phyloP scores from a whole-genome alignment of 2,888 invertebrate species.

The Synergus itoensis region DNA sequence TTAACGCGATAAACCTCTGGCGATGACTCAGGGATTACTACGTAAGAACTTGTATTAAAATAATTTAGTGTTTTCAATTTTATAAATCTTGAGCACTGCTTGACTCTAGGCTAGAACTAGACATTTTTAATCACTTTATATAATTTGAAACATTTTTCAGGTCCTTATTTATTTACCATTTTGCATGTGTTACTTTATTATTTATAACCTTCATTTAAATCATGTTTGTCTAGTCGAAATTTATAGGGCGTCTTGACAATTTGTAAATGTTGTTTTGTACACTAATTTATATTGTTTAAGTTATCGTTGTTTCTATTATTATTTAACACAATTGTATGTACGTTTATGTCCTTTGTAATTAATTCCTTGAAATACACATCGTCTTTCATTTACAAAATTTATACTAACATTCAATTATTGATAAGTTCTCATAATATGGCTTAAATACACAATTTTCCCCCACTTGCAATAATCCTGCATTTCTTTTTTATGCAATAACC shows the following conservation, averaged over 20 bases:
- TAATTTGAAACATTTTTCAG: background rate
- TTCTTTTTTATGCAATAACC: background rate
- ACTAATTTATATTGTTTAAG: slow-evolving; percentile 23
- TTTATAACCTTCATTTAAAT: background rate
- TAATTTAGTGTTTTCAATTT: slow-evolving; percentile 3
- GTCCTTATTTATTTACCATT: background rate
- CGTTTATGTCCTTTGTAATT: slow-evolving; percentile 12
- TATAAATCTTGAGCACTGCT: background rate
- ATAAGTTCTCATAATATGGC: background rate
- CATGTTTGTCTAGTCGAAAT: slow-evolving; percentile 12
- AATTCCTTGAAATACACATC: slow-evolving; percentile 6
- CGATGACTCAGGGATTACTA: slow-evolving; percentile 40
- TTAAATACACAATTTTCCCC: background rate
- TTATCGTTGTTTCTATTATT: background rate
- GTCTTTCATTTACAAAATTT: background rate
- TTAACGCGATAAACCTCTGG: slow-evolving; percentile 40
- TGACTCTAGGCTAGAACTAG: background rate
- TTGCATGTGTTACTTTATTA: slow-evolving; percentile 2
- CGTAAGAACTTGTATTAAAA: slow-evolving; percentile 35
- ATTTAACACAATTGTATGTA: slow-evolving; percentile 7
- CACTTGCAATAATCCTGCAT: background rate
- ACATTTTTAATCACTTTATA: background rate
- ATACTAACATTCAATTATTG: slow-evolving; percentile 17
- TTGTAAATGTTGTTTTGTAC: slow-evolving; percentile 22
- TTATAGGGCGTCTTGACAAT: background rate